phyloP scores from a whole-genome alignment of 1,140 invertebrate genomes.

The Pseudomyrmex flavicornis region DNA sequence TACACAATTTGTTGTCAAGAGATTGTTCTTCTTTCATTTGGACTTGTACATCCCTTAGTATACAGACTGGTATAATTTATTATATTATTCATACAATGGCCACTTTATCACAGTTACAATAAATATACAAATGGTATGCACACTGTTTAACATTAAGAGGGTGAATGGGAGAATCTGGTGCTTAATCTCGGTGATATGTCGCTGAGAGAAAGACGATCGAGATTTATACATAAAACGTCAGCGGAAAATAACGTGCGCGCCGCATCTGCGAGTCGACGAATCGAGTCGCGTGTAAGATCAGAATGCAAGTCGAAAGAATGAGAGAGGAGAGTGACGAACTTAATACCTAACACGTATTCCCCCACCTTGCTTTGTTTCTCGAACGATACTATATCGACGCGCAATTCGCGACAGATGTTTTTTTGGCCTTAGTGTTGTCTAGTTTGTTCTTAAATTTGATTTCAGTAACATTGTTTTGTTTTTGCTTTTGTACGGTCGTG shows the following conservation, averaged over 20 bases:
- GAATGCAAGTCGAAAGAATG: slow-evolving; percentile 6
- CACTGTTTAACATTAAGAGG: slow-evolving; percentile 52
- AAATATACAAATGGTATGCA: slow-evolving; percentile 71
- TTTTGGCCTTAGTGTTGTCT: slow-evolving; percentile 37
- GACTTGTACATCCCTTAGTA: slow-evolving; percentile 18
- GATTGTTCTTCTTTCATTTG: slow-evolving; percentile 17
- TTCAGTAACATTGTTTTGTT: neutral
- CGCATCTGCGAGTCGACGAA: slow-evolving; percentile 13
- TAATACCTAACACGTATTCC: too few relatives aligned
- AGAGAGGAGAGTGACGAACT: neutral
- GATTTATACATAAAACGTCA: slow-evolving; percentile 18
- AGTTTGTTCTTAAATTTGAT: slow-evolving; percentile 32
- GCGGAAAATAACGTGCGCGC: neutral
- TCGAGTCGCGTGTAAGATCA: neutral
- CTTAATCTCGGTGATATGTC: slow-evolving; percentile 31
- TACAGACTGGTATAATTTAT: slow-evolving; percentile 66
- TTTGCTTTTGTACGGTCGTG: neutral
- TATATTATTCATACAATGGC: slow-evolving; percentile 70
- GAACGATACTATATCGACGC: neutral
- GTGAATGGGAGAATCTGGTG: slow-evolving; percentile 13
- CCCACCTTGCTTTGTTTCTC: too few relatives aligned
- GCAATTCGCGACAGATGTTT: neutral
- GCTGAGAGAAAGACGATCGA: neutral
- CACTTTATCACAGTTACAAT: slow-evolving; percentile 82
- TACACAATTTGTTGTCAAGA: slow-evolving; percentile 40